A percentile compares a stretch with the other conserved stretches of the same genome.
phyloP scores from a whole-genome alignment of 2,113 vertebrate genomes.

The Copsychus sechellarum region DNA sequence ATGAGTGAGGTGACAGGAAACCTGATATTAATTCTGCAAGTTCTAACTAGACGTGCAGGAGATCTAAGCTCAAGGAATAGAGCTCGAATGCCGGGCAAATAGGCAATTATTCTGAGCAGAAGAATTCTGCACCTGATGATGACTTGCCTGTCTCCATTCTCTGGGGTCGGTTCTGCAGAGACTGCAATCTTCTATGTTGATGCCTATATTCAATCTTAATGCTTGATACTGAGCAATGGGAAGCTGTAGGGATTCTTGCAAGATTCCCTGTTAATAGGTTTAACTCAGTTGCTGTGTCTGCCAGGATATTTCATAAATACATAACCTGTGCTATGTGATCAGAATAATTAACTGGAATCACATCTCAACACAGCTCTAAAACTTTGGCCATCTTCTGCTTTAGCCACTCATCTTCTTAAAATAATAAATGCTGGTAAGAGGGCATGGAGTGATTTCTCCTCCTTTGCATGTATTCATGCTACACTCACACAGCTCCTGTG shows the following conservation, averaged over 20 bases:
- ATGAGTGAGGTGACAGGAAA: conserved; percentile 53
- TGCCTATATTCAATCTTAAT: conserved; percentile 46
- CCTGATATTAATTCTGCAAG: conserved; percentile 46
- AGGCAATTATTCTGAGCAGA: conserved; percentile 55
- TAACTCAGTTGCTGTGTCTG: conserved; percentile 28
- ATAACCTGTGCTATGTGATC: neutral
- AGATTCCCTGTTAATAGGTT: conserved; percentile 57
- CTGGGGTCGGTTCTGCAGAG: neutral
- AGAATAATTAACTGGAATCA: neutral
- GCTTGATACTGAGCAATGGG: conserved; percentile 47
- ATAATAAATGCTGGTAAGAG: neutral
- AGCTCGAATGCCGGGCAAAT: conserved; percentile 27
- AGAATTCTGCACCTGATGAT: conserved; percentile 13
- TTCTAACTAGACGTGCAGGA: conserved; percentile 50
- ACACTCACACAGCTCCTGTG: neutral
- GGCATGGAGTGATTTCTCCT: neutral
- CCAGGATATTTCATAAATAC: conserved; percentile 40
- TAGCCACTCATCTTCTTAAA: neutral
- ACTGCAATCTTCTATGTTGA: conserved; percentile 45
- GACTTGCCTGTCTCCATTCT: conserved; percentile 37
- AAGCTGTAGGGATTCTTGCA: conserved; percentile 23
- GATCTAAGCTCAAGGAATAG: conserved; percentile 33
- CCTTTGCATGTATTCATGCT: neutral
- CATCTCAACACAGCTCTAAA: neutral
- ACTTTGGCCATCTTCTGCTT: neutral